These are phyloP conservation scores for Lytechinus pictus DNA, from an alignment of 35 echinoderm and acorn worm genomes.

Conservation along the genomic window DNA sequence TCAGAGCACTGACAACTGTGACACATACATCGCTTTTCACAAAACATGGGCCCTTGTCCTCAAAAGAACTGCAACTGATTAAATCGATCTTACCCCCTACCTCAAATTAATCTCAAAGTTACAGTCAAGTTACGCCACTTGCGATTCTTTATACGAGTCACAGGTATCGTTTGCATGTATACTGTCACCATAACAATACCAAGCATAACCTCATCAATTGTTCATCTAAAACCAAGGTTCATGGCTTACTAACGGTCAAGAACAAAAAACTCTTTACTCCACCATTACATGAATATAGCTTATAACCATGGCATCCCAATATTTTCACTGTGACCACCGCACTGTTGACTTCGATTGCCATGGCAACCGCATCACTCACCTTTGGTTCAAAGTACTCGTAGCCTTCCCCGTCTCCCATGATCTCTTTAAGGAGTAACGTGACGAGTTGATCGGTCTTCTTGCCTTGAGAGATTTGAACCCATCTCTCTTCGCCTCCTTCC, in stretches of 20 bases:
- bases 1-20: too few relatives aligned
- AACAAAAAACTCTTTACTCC: too few relatives aligned
- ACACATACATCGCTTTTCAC: too few relatives aligned
- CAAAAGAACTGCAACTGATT: too few relatives aligned
- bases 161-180: background rate
- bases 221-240: too few relatives aligned
- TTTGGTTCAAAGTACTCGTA: slow-evolving; percentile 78
- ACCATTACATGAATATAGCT: too few relatives aligned
- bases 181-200: background rate
- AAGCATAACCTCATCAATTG: background rate
- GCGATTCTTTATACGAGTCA: background rate
- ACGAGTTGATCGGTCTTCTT: slow-evolving; percentile 88
- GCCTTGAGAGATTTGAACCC: slow-evolving; percentile 75
- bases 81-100: too few relatives aligned
- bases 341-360: background rate
- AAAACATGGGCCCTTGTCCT: too few relatives aligned
- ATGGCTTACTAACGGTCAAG: too few relatives aligned
- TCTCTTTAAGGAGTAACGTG: slow-evolving; percentile 80
- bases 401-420: slow-evolving; percentile 83
- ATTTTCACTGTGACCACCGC: background rate
- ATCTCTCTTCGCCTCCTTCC: slow-evolving; percentile 93
- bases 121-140: too few relatives aligned
- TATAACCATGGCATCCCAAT: background rate
- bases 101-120: too few relatives aligned
- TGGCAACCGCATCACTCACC: slow-evolving; percentile 50